Evolutionary conservation across 2,888 invertebrate genomes (phyloP).

Genomic region (Busseola fusca): DNA sequence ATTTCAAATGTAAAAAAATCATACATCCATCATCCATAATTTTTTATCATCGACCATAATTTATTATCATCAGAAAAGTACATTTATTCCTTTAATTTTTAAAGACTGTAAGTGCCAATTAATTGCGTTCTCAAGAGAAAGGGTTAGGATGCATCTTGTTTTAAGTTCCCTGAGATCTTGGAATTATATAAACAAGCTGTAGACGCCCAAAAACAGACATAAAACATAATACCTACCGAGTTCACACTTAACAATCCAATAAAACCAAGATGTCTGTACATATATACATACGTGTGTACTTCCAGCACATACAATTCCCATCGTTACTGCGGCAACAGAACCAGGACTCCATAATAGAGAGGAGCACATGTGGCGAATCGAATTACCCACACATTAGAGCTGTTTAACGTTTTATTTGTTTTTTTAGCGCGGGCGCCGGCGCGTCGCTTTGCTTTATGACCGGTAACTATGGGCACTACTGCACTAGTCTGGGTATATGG

Average conservation of each 20-base stretch:
- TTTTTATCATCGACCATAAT: too few relatives aligned
- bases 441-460: constrained; percentile 59
- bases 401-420: constrained; percentile 64
- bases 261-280: constrained; percentile 37
- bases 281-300: constrained; percentile 49
- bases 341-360: constrained; percentile 53
- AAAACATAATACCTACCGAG: background rate
- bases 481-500: constrained; percentile 50
- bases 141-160: background rate
- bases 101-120: background rate
- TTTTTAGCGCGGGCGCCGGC: constrained; percentile 61
- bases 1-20: background rate
- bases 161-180: background rate
- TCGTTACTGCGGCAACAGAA: constrained; percentile 58
- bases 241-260: constrained; percentile 32
- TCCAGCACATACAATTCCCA: constrained; percentile 57
- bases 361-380: constrained; percentile 67
- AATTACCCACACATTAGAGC: constrained; percentile 67
- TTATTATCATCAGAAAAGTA: background rate
- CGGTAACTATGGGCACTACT: constrained; percentile 51
- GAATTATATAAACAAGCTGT: background rate
- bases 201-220: background rate
- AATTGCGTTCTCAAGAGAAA: background rate
- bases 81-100: background rate
- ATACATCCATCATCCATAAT: background rate